Evolutionary conservation across 2,888 invertebrate genomes (phyloP).

Genomic region (Cataglyphis altisquamis): DNA sequence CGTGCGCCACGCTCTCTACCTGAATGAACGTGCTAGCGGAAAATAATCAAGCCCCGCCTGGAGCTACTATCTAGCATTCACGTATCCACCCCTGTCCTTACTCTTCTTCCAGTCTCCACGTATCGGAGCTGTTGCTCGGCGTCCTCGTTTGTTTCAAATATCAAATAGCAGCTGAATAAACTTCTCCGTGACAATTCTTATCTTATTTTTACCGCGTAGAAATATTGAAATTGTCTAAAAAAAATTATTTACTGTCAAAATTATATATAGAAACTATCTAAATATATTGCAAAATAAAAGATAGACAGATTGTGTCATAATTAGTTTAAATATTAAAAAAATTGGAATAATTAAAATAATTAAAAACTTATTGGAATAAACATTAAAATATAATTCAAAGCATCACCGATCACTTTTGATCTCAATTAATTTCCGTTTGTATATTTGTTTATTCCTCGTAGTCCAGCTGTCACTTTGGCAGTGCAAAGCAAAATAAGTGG

Average conservation of each 20-base stretch:
- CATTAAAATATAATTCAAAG: not conserved
- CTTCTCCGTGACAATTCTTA: constrained; percentile 34
- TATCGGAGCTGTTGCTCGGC: constrained; percentile 45
- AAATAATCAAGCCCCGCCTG: constrained; percentile 86
- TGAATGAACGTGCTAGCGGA: constrained; percentile 86
- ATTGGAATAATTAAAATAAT: not conserved
- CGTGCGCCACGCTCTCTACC: constrained; percentile 84
- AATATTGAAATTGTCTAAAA: not conserved
- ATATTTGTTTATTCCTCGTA: not conserved
- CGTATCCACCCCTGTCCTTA: constrained; percentile 72
- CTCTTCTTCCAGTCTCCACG: constrained; percentile 67
- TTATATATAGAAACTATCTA: not conserved
- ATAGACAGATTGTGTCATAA: not conserved
- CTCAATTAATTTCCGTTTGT: not conserved
- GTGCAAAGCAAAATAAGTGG: constrained; percentile 77
- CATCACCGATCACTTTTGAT: not conserved
- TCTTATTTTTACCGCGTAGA: not conserved
- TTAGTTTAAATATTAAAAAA: not conserved
- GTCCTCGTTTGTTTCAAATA: constrained; percentile 65
- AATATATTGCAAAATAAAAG: not conserved
- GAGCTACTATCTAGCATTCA: constrained; percentile 83
- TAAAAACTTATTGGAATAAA: not conserved
- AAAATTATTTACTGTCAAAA: not conserved
- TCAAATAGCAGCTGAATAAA: constrained; percentile 54
- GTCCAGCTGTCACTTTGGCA: constrained; percentile 34